These are phyloP conservation scores for Petrocephalus microphthalmus DNA, from an alignment of 2,113 vertebrate genomes.

Conservation along the genomic window DNA sequence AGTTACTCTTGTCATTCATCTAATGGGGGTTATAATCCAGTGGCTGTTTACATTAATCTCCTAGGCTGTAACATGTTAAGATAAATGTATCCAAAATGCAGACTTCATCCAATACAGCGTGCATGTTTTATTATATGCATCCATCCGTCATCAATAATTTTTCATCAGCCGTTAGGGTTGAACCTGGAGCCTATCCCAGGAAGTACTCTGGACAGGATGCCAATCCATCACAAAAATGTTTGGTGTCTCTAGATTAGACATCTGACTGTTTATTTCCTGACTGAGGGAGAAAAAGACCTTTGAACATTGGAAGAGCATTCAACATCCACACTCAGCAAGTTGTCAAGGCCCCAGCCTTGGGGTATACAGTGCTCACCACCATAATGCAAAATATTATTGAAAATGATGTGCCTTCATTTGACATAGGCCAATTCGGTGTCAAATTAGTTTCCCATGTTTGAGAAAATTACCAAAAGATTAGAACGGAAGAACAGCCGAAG, in stretches of 20 bases:
- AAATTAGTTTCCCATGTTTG: constrained; percentile 5
- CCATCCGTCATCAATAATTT: neutral
- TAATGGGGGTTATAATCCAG: constrained; percentile 1
- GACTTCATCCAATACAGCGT: neutral
- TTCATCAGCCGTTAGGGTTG: neutral
- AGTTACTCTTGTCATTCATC: neutral
- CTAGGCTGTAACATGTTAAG: neutral
- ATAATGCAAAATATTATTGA: neutral
- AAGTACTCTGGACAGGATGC: neutral
- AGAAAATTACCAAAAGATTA: constrained; percentile 4
- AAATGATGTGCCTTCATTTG: neutral
- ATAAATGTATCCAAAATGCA: neutral
- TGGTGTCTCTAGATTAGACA: neutral
- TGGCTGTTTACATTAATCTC: neutral
- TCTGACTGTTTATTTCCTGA: neutral
- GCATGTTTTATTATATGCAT: constrained; percentile 1
- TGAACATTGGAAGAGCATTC: neutral
- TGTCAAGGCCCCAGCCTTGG: neutral
- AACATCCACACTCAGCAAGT: neutral
- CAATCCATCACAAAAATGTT: neutral
- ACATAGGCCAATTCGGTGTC: neutral
- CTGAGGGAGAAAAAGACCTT: neutral
- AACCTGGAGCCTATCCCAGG: neutral
- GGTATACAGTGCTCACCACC: neutral
- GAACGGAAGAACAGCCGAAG: neutral